Evolutionary conservation across 2,113 vertebrate genomes (phyloP).

Genomic region (Pseudolaguvia tuberculata): DNA sequence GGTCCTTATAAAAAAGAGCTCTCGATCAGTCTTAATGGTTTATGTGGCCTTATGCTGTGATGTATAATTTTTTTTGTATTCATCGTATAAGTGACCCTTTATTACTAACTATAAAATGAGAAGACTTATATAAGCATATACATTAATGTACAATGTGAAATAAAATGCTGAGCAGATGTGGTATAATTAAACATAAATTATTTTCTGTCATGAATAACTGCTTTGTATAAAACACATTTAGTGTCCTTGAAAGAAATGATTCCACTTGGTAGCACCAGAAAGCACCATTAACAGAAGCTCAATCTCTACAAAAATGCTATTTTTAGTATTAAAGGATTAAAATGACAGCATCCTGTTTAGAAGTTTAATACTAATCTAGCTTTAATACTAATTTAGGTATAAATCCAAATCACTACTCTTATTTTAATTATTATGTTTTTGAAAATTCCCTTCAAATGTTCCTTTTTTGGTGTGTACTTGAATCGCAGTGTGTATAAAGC

Average conservation of each 20-base stretch:
- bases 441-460: background rate
- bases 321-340: conserved; percentile 5
- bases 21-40: background rate
- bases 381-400: background rate
- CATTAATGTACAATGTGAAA: background rate
- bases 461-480: conserved; percentile 22
- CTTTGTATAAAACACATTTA: background rate
- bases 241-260: background rate
- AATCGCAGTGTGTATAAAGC: conserved; percentile 14
- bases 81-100: background rate
- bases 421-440: conserved; percentile 19
- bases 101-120: background rate
- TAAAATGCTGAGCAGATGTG: background rate
- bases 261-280: background rate
- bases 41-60: background rate
- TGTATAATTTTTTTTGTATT: background rate
- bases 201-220: background rate
- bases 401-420: conserved; percentile 38
- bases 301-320: background rate
- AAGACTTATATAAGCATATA: background rate
- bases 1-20: background rate
- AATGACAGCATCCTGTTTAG: background rate
- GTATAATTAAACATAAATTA: background rate
- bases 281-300: background rate
- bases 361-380: background rate